Conservation (phyloP, 2,113 vertebrate genomes). For the Atherinomorus stipes region DNA sequence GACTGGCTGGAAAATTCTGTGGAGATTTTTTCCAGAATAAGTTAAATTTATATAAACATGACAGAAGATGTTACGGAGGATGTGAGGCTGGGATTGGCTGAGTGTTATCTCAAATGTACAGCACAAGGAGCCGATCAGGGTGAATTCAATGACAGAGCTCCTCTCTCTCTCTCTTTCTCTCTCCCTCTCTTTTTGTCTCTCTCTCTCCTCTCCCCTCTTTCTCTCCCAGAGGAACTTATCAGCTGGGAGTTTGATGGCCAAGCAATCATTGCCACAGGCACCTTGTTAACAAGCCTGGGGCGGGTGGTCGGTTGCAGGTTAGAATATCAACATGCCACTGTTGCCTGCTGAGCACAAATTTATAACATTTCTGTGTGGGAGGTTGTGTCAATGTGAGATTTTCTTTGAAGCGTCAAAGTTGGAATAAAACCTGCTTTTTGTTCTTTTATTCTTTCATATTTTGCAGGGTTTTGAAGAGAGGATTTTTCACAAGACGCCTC, state of each 20-base stretch:
- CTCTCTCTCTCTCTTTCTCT: slow-evolving; percentile 2
- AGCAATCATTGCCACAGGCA: slow-evolving; percentile 75
- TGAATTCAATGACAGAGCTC: slow-evolving; percentile 70
- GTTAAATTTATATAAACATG: slow-evolving; percentile 25
- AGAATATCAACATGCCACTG: slow-evolving; percentile 59
- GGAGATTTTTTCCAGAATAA: slow-evolving; percentile 39
- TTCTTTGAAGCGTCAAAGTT: slow-evolving; percentile 19
- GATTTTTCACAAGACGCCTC: slow-evolving; percentile 18
- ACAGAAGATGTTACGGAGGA: slow-evolving; percentile 24
- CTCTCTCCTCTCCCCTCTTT: slow-evolving; percentile 12
- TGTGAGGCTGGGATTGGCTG: slow-evolving; percentile 32
- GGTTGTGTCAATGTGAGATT: slow-evolving; percentile 38
- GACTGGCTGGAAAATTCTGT: slow-evolving; percentile 5
- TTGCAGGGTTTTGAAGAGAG: slow-evolving; percentile 4
- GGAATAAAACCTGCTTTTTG: not conserved
- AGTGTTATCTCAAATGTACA: slow-evolving; percentile 68
- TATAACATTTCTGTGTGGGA: slow-evolving; percentile 27
- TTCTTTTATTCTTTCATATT: slow-evolving; percentile 29
- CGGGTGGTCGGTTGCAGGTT: slow-evolving; percentile 64
- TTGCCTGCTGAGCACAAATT: slow-evolving; percentile 44
- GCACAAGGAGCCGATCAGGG: slow-evolving; percentile 61
- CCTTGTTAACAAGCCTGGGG: slow-evolving; percentile 76
- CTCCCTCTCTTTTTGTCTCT: no score
- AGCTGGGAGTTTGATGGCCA: slow-evolving; percentile 74
- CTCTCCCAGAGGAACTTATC: slow-evolving; percentile 74